These are phyloP conservation scores for Dorcus hopei DNA, from an alignment of 2,888 invertebrate species.

Conservation along the genomic window DNA sequence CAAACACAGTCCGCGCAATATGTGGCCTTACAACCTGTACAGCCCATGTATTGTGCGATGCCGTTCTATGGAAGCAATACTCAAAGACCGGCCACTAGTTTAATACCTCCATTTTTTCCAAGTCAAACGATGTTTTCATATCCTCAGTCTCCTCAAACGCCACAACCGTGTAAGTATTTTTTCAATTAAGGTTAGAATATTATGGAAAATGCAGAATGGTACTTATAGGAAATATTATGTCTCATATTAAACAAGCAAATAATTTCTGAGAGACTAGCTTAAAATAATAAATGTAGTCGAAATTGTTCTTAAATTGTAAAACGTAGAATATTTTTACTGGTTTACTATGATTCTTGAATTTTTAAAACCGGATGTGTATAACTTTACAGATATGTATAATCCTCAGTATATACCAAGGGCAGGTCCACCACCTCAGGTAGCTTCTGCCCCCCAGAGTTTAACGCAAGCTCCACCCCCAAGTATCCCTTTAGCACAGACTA, in stretches of 20 bases:
- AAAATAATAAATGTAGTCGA: too few species aligned
- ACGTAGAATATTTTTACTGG: too few species aligned
- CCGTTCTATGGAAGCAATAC: slow-evolving; percentile 8
- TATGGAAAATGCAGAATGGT: too few species aligned
- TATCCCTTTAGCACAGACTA: slow-evolving; percentile 23
- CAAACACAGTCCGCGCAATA: slow-evolving; percentile 22
- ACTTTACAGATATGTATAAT: slow-evolving; percentile 12
- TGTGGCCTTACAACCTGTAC: slow-evolving; percentile 21
- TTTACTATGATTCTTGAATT: too few species aligned
- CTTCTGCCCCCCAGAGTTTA: slow-evolving; percentile 30
- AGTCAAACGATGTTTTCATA: slow-evolving; percentile 11
- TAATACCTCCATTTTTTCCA: slow-evolving; percentile 11
- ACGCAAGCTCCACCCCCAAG: slow-evolving; percentile 28
- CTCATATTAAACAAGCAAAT: too few species aligned
- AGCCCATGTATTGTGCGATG: slow-evolving; percentile 17
- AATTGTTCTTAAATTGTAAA: too few species aligned
- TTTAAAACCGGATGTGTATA: too few species aligned
- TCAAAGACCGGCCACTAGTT: slow-evolving; percentile 10
- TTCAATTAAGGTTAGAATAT: too few species aligned
- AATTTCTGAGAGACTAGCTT: too few species aligned
- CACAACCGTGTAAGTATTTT: slow-evolving; percentile 16
- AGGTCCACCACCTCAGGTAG: slow-evolving; percentile 15
- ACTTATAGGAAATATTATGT: too few species aligned
- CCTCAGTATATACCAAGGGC: slow-evolving; percentile 11
- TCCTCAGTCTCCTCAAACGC: slow-evolving; percentile 9